phyloP scores from a whole-genome alignment of 1,140 invertebrate genomes.

The Eubasilissa regina region DNA sequence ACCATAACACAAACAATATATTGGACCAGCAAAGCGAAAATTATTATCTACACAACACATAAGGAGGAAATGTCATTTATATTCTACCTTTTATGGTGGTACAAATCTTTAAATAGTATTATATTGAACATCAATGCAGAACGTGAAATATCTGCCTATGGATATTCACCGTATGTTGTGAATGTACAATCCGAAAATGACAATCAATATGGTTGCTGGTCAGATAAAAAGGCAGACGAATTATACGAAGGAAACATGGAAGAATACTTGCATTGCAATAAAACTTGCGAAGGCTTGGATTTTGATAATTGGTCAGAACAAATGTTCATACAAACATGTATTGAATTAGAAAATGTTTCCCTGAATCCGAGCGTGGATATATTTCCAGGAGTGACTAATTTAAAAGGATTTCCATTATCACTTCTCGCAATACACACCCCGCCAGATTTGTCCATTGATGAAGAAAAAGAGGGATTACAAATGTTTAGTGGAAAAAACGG shows the following conservation, averaged over 20 bases:
- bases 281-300: constrained; percentile 2
- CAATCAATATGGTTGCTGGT: constrained; percentile 46
- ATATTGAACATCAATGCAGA: constrained; percentile 21
- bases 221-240: constrained; percentile 25
- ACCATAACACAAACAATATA: constrained; percentile 23
- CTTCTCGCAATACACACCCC: constrained; percentile 36
- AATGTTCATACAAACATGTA: constrained; percentile 27
- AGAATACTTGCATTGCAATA: constrained; percentile 37
- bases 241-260: constrained; percentile 43
- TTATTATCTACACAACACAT: constrained; percentile 9
- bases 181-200: background rate
- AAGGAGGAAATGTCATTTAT: background rate
- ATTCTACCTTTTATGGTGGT: constrained; percentile 46
- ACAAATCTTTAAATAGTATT: constrained; percentile 28
- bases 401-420: constrained; percentile 40
- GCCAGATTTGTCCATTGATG: constrained; percentile 18
- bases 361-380: background rate
- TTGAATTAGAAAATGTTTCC: constrained; percentile 8
- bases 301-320: background rate
- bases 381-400: constrained; percentile 39
- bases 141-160: constrained; percentile 2
- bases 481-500: constrained; percentile 53
- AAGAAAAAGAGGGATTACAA: constrained; percentile 35
- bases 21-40: constrained; percentile 34
- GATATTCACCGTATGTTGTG: constrained; percentile 38